A percentile compares a stretch with the other conserved stretches of the same genome.
phyloP scores from a whole-genome alignment of 2,797 vertebrate genomes.

The Cetoscarus ocellatus region DNA sequence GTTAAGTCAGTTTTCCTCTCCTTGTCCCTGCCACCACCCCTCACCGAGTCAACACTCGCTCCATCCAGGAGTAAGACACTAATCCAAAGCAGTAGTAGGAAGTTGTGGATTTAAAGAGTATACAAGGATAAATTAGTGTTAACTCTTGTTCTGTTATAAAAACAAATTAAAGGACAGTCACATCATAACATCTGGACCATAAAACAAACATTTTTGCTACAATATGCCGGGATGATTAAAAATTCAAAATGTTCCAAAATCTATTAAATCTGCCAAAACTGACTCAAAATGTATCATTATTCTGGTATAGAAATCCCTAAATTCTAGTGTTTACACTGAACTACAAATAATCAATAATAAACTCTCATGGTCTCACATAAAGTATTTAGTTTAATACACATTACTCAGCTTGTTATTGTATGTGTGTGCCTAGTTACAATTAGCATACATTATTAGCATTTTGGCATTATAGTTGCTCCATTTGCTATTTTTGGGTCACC shows the following conservation, averaged over 20 bases:
- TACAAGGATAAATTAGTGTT: neutral
- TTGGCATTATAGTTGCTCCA: too few relatives aligned
- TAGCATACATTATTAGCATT: too few relatives aligned
- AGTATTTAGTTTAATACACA: too few relatives aligned
- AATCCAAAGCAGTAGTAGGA: constrained; percentile 50
- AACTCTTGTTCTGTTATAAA: neutral
- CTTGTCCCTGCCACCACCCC: neutral
- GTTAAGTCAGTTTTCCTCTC: neutral
- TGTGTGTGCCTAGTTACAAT: too few relatives aligned
- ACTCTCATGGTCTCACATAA: too few relatives aligned
- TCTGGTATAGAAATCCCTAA: neutral
- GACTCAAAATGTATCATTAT: neutral
- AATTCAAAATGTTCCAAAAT: neutral
- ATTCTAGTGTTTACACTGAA: too few relatives aligned
- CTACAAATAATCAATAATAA: too few relatives aligned
- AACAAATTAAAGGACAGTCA: neutral
- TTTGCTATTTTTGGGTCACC: too few relatives aligned
- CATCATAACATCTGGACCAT: neutral
- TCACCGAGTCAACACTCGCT: constrained; percentile 6
- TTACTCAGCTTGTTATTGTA: too few relatives aligned
- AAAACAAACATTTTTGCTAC: too few relatives aligned
- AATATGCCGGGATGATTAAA: neutral
- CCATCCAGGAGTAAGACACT: constrained; percentile 26
- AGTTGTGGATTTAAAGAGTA: constrained; percentile 42
- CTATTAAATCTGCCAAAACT: neutral